These are phyloP conservation scores for Camptogramma bilineatum DNA, from an alignment of 2,888 invertebrate genomes.

Conservation along the genomic window DNA sequence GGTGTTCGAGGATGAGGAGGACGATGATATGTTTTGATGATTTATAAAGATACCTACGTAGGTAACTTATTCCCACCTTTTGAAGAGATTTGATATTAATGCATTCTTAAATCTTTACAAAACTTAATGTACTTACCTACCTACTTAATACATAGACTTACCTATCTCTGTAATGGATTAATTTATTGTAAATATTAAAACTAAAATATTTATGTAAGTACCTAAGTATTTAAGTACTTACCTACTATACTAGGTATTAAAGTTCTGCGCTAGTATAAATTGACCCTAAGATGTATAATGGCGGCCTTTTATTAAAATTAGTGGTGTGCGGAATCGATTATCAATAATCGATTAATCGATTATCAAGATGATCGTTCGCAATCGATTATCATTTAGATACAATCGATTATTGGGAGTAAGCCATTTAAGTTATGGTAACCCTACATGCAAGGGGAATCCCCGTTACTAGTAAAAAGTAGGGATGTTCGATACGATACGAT, in stretches of 20 bases:
- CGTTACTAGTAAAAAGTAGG: constrained; percentile 19
- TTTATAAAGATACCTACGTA: too few relatives aligned
- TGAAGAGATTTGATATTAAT: not conserved
- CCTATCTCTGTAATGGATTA: constrained; percentile 11
- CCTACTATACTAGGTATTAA: not conserved
- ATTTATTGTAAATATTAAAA: not conserved
- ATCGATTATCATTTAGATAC: constrained; percentile 11
- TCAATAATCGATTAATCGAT: too few relatives aligned
- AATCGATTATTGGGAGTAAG: constrained; percentile 15
- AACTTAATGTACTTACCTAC: not conserved
- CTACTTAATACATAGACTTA: not conserved
- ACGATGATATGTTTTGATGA: constrained; percentile 30
- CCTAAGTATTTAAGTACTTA: not conserved
- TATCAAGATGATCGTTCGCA: constrained; percentile 17
- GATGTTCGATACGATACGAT: too few relatives aligned
- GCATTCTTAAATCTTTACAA: too few relatives aligned
- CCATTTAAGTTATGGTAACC: constrained; percentile 16
- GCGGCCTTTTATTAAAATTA: too few relatives aligned
- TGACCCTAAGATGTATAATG: too few relatives aligned
- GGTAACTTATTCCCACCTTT: not conserved
- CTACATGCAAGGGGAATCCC: constrained; percentile 4
- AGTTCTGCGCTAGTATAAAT: too few relatives aligned
- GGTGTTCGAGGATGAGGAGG: constrained; percentile 69
- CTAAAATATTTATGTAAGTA: not conserved
- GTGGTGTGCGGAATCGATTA: not conserved